Evolutionary conservation across 2,888 invertebrate species (phyloP).

Genomic region (Hoplodrina ambigua): DNA sequence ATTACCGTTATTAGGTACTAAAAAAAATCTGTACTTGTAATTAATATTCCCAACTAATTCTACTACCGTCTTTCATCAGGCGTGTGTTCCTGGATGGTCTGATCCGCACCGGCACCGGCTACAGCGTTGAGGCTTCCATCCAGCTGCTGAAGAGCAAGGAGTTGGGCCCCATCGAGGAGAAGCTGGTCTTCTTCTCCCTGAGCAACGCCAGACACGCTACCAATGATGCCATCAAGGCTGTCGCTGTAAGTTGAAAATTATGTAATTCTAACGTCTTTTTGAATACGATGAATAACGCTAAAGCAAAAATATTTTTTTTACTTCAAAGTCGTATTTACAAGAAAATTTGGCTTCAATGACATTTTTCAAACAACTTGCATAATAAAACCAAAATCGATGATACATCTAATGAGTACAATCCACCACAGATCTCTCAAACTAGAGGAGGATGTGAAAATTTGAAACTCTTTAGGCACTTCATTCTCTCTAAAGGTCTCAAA

Average conservation of each 20-base stretch:
- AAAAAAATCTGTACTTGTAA: too few species aligned
- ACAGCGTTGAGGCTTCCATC: slow-evolving; percentile 92
- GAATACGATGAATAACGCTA: too few species aligned
- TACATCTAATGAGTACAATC: too few species aligned
- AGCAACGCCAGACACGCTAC: slow-evolving; percentile 92
- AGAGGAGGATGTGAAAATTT: neutral
- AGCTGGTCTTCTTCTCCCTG: slow-evolving; percentile 92
- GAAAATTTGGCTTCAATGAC: too few species aligned
- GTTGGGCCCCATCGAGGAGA: slow-evolving; percentile 89
- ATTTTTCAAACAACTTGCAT: neutral
- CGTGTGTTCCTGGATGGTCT: slow-evolving; percentile 95
- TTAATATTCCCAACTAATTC: slow-evolving; percentile 1
- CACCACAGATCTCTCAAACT: too few species aligned
- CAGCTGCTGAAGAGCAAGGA: slow-evolving; percentile 92
- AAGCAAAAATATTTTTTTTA: too few species aligned
- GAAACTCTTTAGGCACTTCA: neutral
- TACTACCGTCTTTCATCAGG: slow-evolving; percentile 74
- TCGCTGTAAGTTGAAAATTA: slow-evolving; percentile 84
- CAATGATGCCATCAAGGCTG: slow-evolving; percentile 91
- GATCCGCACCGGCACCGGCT: slow-evolving; percentile 94
- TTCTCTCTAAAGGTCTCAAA: neutral
- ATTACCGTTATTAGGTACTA: too few species aligned
- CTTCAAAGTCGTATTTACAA: too few species aligned
- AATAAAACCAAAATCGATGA: neutral
- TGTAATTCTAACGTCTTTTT: neutral